Conservation (phyloP, 2,113 vertebrate genomes). For the Greenwoodochromis staneri region DNA sequence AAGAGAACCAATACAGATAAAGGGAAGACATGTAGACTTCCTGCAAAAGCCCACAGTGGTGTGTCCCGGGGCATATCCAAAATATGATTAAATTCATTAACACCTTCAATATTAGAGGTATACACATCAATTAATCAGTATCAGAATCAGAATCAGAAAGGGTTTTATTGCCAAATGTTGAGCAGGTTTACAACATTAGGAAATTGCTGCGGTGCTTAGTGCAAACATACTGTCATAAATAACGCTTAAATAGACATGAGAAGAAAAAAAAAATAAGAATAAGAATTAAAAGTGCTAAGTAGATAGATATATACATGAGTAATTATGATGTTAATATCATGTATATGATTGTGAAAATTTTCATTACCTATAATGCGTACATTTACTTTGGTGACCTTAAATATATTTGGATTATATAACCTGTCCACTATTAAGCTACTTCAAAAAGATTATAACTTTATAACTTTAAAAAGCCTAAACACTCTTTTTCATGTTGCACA, state of each 20-base stretch:
- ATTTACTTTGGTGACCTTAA: neutral
- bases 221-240: no score
- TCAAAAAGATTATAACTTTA: neutral
- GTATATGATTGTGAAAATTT: neutral
- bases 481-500: neutral
- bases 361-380: neutral
- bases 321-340: neutral
- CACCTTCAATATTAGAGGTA: neutral
- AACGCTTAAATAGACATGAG: no score
- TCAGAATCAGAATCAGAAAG: no score
- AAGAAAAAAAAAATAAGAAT: no score
- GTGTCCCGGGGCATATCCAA: neutral
- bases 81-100: neutral
- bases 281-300: no score
- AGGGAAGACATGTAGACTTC: neutral
- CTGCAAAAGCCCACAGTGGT: neutral
- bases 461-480: neutral
- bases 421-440: neutral
- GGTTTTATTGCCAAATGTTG: no score
- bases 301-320: no score
- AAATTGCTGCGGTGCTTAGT: no score
- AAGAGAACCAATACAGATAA: neutral
- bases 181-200: no score
- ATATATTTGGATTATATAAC: neutral
- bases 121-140: neutral